Conservation (phyloP, 2,113 vertebrate genomes). For the Larimichthys polyactis region DNA sequence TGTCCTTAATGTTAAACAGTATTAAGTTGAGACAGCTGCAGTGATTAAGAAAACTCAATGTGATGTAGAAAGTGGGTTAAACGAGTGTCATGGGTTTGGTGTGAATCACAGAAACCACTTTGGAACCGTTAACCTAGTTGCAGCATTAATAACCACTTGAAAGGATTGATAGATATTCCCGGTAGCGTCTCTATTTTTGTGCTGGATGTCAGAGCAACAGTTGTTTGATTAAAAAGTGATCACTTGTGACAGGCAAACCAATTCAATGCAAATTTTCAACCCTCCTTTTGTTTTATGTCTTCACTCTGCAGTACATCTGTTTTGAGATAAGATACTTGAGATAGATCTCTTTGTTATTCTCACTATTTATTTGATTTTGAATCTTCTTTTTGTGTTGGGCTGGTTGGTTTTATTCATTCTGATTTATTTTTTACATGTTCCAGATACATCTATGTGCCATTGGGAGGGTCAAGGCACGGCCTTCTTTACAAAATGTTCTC, state of each 20-base stretch:
- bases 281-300: constrained; percentile 30
- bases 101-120: constrained; percentile 29
- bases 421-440: constrained; percentile 6
- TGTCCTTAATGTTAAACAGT: neutral
- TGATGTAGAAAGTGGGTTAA: constrained; percentile 23
- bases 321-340: neutral
- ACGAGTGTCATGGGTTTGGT: constrained; percentile 26
- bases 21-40: neutral
- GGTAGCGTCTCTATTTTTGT: constrained; percentile 39
- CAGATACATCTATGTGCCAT: constrained; percentile 95
- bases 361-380: neutral
- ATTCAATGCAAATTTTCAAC: neutral
- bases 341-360: neutral
- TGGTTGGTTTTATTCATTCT: neutral
- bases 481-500: constrained; percentile 86
- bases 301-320: constrained; percentile 10
- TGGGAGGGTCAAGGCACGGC: constrained; percentile 91
- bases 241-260: constrained; percentile 22
- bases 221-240: constrained; percentile 52
- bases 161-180: constrained; percentile 25
- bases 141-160: constrained; percentile 30
- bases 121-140: constrained; percentile 44
- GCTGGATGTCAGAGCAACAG: constrained; percentile 7
- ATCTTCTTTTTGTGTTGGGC: too few relatives aligned
- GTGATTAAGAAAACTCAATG: neutral